Evolutionary conservation across 2,888 invertebrate genomes (phyloP), one percentile per base, ranked within the genome.

Genomic region (Plebejus anna): DNA sequence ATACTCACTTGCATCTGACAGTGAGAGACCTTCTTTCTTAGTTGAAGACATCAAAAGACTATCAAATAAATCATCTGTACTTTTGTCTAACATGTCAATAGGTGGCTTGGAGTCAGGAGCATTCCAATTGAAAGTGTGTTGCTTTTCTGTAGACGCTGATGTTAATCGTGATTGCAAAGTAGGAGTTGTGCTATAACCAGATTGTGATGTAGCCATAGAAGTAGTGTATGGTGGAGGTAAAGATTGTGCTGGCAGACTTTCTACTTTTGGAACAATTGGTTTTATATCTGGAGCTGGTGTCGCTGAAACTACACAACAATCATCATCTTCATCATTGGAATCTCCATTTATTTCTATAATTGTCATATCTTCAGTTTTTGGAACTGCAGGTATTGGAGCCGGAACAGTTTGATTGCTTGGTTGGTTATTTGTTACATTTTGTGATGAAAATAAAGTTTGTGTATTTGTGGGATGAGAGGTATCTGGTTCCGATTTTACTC

Each of bases 1-100:
- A 81, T 95, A 96, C 87, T 96, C 96, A 78, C 95, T 95, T 0
- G 89, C 87, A 78, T 93, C 90, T 16, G 90, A 87, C 78, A 93
- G 55, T 38, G 87, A 86, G 76, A 86, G 81, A 75, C 84, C 86
- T 80, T 93, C 91, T 79, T 93, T 92, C 80, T 91, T 94, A 0
- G 89, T 86, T 0, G 89, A 82, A 70, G 85, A 86, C 1, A 91
- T 91, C n/a, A 94, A 81, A 3, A 94, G 83, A 78, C 92, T 94
- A 80, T 91, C 91, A 79, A 94, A 94, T 42, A 94, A 91, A 75
- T 94, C 94, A 81, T 94, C 94, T 6, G 93, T 88, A 77, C 92
- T 92, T 83, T 92, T 94, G 80, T 91, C 93, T 3, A 92, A 81
- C 83, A 90, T 87, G 75, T 92, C 89, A 32, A 92, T 82, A 1